Evolutionary conservation across 2,797 vertebrate species (phyloP).

Genomic region (Notamacropus eugenii): DNA sequence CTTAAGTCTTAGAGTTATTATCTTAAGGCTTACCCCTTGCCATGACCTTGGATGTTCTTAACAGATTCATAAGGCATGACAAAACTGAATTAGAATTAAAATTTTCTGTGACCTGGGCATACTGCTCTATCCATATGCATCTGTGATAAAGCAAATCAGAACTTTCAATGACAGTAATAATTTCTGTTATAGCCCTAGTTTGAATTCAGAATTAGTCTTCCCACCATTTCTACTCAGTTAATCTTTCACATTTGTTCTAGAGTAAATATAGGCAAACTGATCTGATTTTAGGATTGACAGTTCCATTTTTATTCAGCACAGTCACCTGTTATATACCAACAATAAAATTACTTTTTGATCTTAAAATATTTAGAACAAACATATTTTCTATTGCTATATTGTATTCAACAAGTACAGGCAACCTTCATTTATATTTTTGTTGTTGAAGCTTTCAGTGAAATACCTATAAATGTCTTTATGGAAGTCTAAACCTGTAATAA

Average conservation of each 20-base stretch:
- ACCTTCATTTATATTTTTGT: neutral
- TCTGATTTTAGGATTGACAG: neutral
- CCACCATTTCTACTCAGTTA: neutral
- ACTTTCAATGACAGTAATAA: slow-evolving; percentile 9
- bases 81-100: slow-evolving; percentile 13
- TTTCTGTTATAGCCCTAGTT: neutral
- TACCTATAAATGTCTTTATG: neutral
- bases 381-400: neutral
- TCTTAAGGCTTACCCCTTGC: slow-evolving; percentile 4
- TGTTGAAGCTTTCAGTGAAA: neutral
- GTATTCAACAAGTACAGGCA: neutral
- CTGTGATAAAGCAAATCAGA: neutral
- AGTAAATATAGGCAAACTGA: neutral
- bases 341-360: neutral
- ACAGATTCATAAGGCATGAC: neutral
- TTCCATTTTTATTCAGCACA: neutral
- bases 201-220: neutral
- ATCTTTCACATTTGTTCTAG: neutral
- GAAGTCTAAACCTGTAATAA: neutral
- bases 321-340: neutral
- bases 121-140: neutral
- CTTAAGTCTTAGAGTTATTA: neutral
- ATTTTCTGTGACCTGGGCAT: neutral
- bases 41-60: neutral
- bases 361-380: neutral